A percentile compares a stretch with the other conserved stretches of the same genome.
Conservation (phyloP, 2,797 vertebrate species). For the Acipenser oxyrinchus region DNA sequence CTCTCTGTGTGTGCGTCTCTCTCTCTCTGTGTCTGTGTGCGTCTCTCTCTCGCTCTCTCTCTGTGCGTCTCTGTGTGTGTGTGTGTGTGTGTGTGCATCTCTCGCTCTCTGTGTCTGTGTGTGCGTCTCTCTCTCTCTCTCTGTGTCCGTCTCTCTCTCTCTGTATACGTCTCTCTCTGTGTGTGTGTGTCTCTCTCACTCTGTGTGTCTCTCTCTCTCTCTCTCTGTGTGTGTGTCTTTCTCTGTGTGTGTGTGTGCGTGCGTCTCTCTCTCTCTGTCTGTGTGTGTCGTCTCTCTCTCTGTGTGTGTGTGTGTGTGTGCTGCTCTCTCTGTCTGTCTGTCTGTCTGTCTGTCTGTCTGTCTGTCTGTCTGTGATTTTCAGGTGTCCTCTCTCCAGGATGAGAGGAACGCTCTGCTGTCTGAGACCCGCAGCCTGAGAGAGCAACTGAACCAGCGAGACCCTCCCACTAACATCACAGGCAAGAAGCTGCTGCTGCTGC, state of each 20-base stretch:
- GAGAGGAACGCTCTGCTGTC: constrained; percentile 64
- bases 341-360: constrained; percentile 7
- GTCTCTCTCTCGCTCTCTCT: no score
- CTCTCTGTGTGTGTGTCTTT: constrained; percentile 9
- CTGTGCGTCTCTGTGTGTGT: no score
- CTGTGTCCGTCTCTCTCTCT: no score
- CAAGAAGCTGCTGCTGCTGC: constrained; percentile 80
- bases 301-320: background rate
- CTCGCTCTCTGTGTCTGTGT: no score
- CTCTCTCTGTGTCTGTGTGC: no score
- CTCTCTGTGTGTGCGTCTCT: no score
- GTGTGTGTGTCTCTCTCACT: background rate
- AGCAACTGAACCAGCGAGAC: constrained; percentile 49
- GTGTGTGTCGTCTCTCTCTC: background rate
- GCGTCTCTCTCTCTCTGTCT: background rate
- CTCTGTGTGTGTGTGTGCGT: no score
- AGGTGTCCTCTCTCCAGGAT: constrained; percentile 69
- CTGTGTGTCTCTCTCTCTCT: background rate
- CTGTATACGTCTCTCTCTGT: no score
- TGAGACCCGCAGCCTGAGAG: constrained; percentile 62
- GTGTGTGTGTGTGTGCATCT: no score
- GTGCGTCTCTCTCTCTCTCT: no score
- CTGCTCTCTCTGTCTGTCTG: background rate
- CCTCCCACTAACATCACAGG: constrained; percentile 53
- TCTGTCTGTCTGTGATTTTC: constrained; percentile 12